Evolutionary conservation across 2,797 vertebrate species (phyloP).

Genomic region (Trichosurus vulpecula): DNA sequence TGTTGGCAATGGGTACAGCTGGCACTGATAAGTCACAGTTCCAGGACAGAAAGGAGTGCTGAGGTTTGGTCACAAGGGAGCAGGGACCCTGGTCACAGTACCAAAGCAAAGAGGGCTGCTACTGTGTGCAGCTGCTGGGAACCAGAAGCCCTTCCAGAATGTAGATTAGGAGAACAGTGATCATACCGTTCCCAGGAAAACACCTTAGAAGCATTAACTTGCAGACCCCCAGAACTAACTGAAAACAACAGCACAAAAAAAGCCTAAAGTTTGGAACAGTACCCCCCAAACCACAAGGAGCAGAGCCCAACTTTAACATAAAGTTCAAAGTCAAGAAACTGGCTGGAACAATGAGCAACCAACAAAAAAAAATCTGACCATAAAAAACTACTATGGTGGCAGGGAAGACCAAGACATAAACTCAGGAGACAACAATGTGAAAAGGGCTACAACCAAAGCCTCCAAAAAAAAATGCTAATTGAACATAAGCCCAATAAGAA

Average conservation of each 20-base stretch:
- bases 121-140: not conserved
- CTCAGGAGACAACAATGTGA: not conserved
- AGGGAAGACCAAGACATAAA: not conserved
- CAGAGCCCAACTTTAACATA: not conserved
- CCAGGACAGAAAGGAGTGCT: not conserved
- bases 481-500: too few species aligned
- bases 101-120: not conserved
- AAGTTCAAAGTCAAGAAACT: not conserved
- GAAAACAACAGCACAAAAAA: not conserved
- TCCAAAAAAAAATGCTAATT: not conserved
- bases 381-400: not conserved
- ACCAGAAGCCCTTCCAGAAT: not conserved
- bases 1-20: not conserved
- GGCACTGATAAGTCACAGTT: not conserved
- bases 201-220: not conserved
- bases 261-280: not conserved
- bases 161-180: not conserved
- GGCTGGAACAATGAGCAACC: not conserved
- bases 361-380: not conserved
- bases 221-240: not conserved
- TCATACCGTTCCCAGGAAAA: not conserved
- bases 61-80: not conserved
- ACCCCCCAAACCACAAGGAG: not conserved
- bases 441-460: not conserved
- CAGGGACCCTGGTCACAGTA: too few species aligned